phyloP scores from a whole-genome alignment of 2,888 invertebrate genomes.

The Bombylius discolor region DNA sequence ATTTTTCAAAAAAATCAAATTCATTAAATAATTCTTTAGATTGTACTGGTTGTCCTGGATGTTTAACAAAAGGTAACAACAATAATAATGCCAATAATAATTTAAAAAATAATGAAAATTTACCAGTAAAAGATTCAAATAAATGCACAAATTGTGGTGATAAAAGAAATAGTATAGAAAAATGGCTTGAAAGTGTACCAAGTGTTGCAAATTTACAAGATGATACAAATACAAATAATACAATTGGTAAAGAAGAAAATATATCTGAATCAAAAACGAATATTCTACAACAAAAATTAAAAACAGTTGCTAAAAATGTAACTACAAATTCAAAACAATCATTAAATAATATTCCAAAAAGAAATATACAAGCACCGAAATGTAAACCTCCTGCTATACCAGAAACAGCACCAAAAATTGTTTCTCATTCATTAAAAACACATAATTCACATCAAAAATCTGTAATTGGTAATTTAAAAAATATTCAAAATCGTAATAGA shows the following conservation, averaged over 20 bases:
- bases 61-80: slow-evolving; percentile 25
- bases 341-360: neutral
- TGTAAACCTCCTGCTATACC: slow-evolving; percentile 28
- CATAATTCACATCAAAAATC: neutral
- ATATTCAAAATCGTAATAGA: neutral
- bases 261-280: slow-evolving; percentile 24
- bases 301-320: neutral
- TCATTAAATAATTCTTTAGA: slow-evolving; percentile 32
- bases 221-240: slow-evolving; percentile 1
- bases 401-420: slow-evolving; percentile 15
- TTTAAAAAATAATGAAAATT: neutral
- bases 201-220: slow-evolving; percentile 19
- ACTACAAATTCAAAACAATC: neutral
- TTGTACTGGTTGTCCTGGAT: slow-evolving; percentile 52
- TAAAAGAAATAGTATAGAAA: slow-evolving; percentile 59
- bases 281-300: neutral
- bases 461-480: neutral
- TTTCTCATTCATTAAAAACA: slow-evolving; percentile 15
- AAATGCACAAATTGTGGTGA: slow-evolving; percentile 44
- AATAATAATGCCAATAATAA: neutral
- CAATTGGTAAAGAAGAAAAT: slow-evolving; percentile 19
- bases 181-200: slow-evolving; percentile 59
- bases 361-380: slow-evolving; percentile 13
- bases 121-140: neutral
- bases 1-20: slow-evolving; percentile 28